These are phyloP conservation scores for Pseudolaguvia tuberculata DNA, from an alignment of 2,113 vertebrate species.

Conservation along the genomic window DNA sequence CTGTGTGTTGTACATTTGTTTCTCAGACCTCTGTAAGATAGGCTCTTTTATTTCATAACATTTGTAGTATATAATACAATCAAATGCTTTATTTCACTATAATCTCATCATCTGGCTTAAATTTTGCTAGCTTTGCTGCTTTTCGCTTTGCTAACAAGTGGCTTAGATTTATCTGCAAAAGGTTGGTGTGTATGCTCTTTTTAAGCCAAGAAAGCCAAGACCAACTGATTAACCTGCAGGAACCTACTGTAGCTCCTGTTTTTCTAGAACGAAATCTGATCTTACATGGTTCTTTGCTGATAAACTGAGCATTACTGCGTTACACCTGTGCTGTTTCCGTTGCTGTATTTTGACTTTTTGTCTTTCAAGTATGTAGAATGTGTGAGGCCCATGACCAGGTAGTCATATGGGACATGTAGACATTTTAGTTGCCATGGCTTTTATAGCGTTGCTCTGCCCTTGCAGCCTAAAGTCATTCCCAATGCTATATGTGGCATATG, in stretches of 20 bases:
- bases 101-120: background rate
- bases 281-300: too few relatives aligned
- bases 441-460: slow-evolving; percentile 99
- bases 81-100: background rate
- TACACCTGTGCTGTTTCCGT: background rate
- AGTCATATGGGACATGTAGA: slow-evolving; percentile 36
- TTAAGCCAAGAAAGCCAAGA: too few relatives aligned
- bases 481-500: slow-evolving; percentile 99
- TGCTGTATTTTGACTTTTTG: background rate
- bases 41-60: too few relatives aligned
- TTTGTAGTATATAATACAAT: too few relatives aligned
- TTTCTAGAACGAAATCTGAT: too few relatives aligned
- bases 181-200: too few relatives aligned
- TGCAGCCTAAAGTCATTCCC: slow-evolving; percentile 99
- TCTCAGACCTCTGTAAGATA: too few relatives aligned
- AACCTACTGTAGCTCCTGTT: too few relatives aligned
- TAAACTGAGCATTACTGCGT: background rate
- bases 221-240: too few relatives aligned
- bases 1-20: background rate
- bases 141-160: background rate
- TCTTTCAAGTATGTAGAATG: slow-evolving; percentile 1
- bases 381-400: slow-evolving; percentile 31
- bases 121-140: background rate
- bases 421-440: slow-evolving; percentile 74
- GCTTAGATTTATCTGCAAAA: too few relatives aligned